Base-by-base conservation (phyloP, 2,113 vertebrate genomes). In the Mellivora capensis region DNA sequence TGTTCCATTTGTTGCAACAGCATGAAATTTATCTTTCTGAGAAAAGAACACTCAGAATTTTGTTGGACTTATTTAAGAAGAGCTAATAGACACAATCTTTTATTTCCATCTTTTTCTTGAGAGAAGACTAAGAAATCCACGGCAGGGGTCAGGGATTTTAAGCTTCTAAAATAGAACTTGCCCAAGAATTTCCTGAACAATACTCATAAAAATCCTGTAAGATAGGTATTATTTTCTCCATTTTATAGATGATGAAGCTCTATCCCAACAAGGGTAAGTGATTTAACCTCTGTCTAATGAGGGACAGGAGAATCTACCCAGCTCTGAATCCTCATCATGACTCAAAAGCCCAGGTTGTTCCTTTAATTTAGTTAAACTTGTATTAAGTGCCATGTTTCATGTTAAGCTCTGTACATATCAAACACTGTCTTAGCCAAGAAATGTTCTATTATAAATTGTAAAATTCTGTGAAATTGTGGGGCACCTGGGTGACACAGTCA, bases 131-230 rank as follows among this genome's bases (percentile, higher is more conserved):
- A 49, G 29, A 76, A 80, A 64, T 76, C 37, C 37, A 91, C 52
- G 18, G 44, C 18, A 86, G 23, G 47, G 18, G 25, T 79, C 61
- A 85, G 39, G 23, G 21, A 8, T 13, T 87, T 93, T 61, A n/a
- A 95, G 17, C 17, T 91, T 82, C 23, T 93, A 62, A 85, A 91
- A 77, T 25, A 91, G 37, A 96, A 93, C 97, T 97, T 96, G 7
- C 42, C 44, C 44, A 93, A 88, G 34, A 69, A 57, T 87, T 25
- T 90, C 12, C 9, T 90, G 54, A 96, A 87, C 7, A 87, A 87
- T 88, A 39, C 7, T 93, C 18, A 69, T 76, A 88, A 82, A 59
- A 77, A 31, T 92, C 37, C 82, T 86, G 7, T 34, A 93, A 83
- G 15, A 42, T 39, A 79, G 39, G 31, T 72, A 74, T 79, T 80